phyloP scores from a whole-genome alignment of 2,888 invertebrate species.

The Teinopalpus imperialis region DNA sequence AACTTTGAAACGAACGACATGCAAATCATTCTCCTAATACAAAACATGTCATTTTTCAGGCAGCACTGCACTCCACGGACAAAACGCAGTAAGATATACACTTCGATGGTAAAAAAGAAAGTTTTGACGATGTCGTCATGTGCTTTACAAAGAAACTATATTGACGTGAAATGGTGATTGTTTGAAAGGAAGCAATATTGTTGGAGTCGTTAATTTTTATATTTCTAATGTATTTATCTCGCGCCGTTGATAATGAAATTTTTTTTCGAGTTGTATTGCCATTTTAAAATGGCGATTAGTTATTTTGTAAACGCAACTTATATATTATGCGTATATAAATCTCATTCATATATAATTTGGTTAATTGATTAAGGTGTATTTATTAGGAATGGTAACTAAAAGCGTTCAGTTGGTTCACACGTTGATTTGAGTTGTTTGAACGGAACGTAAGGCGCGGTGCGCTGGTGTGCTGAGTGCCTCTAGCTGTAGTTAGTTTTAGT shows the following conservation, averaged over 20 bases:
- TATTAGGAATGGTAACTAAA: conserved; percentile 16
- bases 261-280: neutral
- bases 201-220: conserved; percentile 43
- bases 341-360: conserved; percentile 20
- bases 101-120: too few species aligned
- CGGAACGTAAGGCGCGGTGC: neutral
- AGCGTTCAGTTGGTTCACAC: conserved; percentile 5
- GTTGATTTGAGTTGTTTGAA: neutral
- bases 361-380: conserved; percentile 16
- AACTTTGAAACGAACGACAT: too few species aligned
- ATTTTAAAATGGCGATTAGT: neutral
- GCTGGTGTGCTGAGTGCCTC: conserved; percentile 4
- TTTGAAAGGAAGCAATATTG: conserved; percentile 54
- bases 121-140: too few species aligned
- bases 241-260: conserved; percentile 4
- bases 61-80: conserved; percentile 65
- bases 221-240: conserved; percentile 10
- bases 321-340: conserved; percentile 21
- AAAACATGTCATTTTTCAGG: neutral
- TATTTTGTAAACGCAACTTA: conserved; percentile 3
- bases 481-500: conserved; percentile 30
- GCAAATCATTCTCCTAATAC: neutral
- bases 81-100: too few species aligned
- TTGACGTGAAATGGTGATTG: conserved; percentile 40
- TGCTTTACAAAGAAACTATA: too few species aligned